Conservation (phyloP, 2,797 vertebrate species). For the Cirrhinus mrigala region DNA sequence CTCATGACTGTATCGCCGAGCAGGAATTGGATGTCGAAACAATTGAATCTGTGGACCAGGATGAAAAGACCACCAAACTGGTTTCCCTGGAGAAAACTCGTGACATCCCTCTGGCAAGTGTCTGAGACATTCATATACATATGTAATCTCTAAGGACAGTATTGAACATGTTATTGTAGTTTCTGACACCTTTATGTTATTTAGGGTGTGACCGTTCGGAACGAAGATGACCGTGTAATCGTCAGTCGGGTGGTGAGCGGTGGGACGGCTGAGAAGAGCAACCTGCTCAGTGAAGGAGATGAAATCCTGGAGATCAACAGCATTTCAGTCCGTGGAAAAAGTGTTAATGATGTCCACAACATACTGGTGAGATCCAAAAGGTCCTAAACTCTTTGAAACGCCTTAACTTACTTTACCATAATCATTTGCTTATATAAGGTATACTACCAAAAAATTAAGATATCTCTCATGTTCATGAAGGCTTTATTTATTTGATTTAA, state of each 20-base stretch:
- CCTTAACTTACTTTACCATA: not conserved
- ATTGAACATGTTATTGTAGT: not conserved
- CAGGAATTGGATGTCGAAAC: constrained; percentile 87
- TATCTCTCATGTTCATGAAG: too few relatives aligned
- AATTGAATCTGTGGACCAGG: constrained; percentile 80
- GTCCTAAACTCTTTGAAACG: not conserved
- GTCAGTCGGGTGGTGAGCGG: constrained; percentile 96
- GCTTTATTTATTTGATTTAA: too few relatives aligned
- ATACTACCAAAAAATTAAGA: too few relatives aligned
- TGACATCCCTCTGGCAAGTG: constrained; percentile 89
- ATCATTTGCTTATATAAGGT: not conserved
- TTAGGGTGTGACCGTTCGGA: constrained; percentile 94
- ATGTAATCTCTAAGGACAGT: not conserved
- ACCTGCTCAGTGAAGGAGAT: constrained; percentile 91
- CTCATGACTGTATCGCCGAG: constrained; percentile 90
- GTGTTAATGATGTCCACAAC: constrained; percentile 95
- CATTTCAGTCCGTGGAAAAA: constrained; percentile 91
- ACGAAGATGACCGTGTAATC: constrained; percentile 94
- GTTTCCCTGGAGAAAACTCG: constrained; percentile 92
- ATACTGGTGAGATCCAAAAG: constrained; percentile 88
- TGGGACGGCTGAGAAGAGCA: constrained; percentile 90
- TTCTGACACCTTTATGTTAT: not conserved
- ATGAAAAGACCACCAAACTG: constrained; percentile 92
- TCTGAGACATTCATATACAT: not conserved
- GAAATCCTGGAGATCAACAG: constrained; percentile 96